Base-by-base conservation (phyloP, 1,140 invertebrate species). In the Aleiodes sp. region DNA sequence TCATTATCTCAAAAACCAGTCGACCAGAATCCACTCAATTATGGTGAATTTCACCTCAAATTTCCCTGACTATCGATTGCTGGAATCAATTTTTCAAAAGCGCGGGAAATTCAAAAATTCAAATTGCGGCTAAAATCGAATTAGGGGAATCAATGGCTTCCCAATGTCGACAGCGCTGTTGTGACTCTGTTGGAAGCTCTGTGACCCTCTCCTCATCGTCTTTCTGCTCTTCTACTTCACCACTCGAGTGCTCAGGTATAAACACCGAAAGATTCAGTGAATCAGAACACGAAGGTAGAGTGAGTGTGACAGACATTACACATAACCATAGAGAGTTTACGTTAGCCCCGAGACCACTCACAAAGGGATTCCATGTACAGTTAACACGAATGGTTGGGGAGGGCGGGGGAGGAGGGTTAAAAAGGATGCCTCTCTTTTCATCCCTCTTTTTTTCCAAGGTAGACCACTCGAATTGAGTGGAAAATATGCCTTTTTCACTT, bases 201-300 rank as follows among this genome's bases (percentile, higher is more conserved):
- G 19, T 10, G 46, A 19, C 24, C 56, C 33, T 37, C 7, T 19
- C 14, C 14, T 14, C 19, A 19, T 12, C 39, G n/a, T 26, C 10
- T 33, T 37, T 26, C 39, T 64, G 21, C 19, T 14, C 56, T 31
- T 29, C 46, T 35, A 31, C 29, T 33, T 21, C 31, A 39, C n/a
- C 12, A 35, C 26, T 29, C 46, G 70, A 35, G 37, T n/a, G 24
- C 64, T 70, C 73, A 67, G 39, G 74, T 35, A 68, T 70, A 52
- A 52, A 52, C 46, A 75, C 69, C 76, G 59, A 69, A 75, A 78
- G 77, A 77, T 80, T 82, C 78, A 82, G 75, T 82, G 79, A 81
- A 81, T 82, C 76, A 78, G 74, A 78, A 79, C 71, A 71, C 73
- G 19, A 63, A 76, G 39, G 39, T 39, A 65, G 39, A 28, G 35